Evolutionary conservation across 2,113 vertebrate species (phyloP).

Genomic region (Cromileptes altivelis): DNA sequence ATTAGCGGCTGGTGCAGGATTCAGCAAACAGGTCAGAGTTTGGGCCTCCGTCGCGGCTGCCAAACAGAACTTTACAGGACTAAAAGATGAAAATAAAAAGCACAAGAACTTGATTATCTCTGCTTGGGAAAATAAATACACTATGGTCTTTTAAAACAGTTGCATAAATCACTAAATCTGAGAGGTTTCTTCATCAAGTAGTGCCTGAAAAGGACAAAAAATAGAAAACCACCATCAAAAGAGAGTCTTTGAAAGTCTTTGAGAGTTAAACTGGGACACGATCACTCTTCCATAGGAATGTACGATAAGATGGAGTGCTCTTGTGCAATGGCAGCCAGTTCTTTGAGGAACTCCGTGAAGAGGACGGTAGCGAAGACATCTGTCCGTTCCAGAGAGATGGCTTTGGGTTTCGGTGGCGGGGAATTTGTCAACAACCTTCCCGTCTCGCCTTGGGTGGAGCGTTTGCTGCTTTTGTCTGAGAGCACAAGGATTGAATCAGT

Average conservation of each 20-base stretch:
- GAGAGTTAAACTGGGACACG: constrained; percentile 43
- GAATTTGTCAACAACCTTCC: constrained; percentile 78
- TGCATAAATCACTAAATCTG: constrained; percentile 37
- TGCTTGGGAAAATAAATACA: constrained; percentile 71
- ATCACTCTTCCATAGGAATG: constrained; percentile 88
- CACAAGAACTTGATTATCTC: constrained; percentile 42
- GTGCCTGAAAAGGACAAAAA: constrained; percentile 78
- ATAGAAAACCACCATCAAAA: constrained; percentile 76
- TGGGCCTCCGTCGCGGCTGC: constrained; percentile 1
- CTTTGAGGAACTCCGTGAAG: constrained; percentile 97
- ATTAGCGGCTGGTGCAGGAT: constrained; percentile 23
- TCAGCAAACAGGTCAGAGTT: constrained; percentile 27
- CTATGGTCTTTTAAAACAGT: constrained; percentile 29
- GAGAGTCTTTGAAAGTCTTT: constrained; percentile 15
- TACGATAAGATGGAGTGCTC: constrained; percentile 95
- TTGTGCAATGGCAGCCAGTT: constrained; percentile 95
- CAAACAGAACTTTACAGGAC: constrained; percentile 15
- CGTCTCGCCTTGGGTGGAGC: constrained; percentile 73
- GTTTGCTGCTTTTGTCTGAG: constrained; percentile 75
- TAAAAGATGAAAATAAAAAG: constrained; percentile 22
- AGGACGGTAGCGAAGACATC: constrained; percentile 92
- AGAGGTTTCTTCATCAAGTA: constrained; percentile 83
- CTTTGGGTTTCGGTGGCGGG: constrained; percentile 81
- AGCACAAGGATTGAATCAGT: constrained; percentile 1
- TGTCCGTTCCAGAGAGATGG: constrained; percentile 87